Percentiles rank a stretch among this genome's conserved stretches.
These are phyloP conservation scores for Reticulitermes speratus DNA, from an alignment of 1,140 invertebrate species.

Conservation along the genomic window DNA sequence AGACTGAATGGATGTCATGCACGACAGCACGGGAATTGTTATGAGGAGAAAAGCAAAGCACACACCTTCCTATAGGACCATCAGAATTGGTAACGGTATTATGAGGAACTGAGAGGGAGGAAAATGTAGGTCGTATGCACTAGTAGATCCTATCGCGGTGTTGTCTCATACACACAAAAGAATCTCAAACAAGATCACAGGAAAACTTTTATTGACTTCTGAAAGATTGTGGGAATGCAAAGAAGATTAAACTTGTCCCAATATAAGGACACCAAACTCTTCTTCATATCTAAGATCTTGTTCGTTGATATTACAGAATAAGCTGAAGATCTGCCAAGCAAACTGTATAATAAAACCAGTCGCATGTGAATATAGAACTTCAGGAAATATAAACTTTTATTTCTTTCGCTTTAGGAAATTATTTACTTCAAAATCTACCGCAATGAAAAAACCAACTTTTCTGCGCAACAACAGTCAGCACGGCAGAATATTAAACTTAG, in stretches of 20 bases:
- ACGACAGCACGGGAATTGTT: neutral
- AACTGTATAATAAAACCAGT: neutral
- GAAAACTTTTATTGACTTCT: conserved; percentile 3
- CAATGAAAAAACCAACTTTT: too few species aligned
- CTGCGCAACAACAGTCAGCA: too few species aligned
- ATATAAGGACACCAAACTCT: neutral
- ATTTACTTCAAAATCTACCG: too few species aligned
- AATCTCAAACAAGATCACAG: neutral
- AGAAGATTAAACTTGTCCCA: neutral
- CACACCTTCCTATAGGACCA: neutral
- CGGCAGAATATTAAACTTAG: too few species aligned
- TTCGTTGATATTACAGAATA: neutral
- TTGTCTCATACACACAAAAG: neutral
- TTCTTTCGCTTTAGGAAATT: too few species aligned
- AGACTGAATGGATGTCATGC: neutral
- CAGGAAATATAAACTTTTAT: neutral
- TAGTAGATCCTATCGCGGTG: neutral
- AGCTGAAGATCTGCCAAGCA: neutral
- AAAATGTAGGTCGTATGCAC: neutral
- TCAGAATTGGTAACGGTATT: neutral
- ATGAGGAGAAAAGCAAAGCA: neutral
- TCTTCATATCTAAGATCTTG: neutral
- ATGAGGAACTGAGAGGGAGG: neutral
- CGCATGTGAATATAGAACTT: neutral
- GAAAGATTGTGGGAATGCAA: neutral